These are phyloP conservation scores for Enteromius mattozi DNA, from an alignment of 2,797 vertebrate genomes.

Conservation along the genomic window DNA sequence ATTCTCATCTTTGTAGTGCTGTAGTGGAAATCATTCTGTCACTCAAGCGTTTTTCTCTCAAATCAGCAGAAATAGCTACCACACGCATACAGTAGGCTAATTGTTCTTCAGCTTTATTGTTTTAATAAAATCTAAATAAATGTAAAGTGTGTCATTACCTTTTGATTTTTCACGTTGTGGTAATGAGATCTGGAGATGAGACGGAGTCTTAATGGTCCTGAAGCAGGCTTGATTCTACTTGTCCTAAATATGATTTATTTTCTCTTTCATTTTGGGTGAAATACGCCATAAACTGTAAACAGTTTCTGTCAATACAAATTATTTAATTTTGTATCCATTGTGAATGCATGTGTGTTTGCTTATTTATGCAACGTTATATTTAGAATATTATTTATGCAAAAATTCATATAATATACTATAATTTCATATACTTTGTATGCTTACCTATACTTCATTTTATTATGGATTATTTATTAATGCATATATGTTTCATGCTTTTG, in stretches of 20 bases:
- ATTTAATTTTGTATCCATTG: too few relatives aligned
- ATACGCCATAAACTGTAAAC: neutral
- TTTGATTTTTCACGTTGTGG: neutral
- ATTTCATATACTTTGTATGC: too few relatives aligned
- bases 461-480: neutral
- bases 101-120: neutral
- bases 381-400: too few relatives aligned
- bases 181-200: neutral
- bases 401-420: too few relatives aligned
- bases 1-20: neutral
- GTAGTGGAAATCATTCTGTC: neutral
- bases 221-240: neutral
- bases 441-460: too few relatives aligned
- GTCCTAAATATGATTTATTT: neutral
- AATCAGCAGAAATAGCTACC: neutral
- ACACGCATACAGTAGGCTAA: neutral
- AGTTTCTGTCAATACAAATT: neutral
- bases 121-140: neutral
- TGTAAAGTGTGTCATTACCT: neutral
- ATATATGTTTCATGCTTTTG: neutral
- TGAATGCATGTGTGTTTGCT: too few relatives aligned
- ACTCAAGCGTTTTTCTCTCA: neutral
- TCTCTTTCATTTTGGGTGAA: neutral
- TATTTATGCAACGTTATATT: too few relatives aligned
- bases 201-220: neutral